Base-by-base conservation (phyloP, 2,888 invertebrate genomes). In the Opisthograptis luteolata region DNA sequence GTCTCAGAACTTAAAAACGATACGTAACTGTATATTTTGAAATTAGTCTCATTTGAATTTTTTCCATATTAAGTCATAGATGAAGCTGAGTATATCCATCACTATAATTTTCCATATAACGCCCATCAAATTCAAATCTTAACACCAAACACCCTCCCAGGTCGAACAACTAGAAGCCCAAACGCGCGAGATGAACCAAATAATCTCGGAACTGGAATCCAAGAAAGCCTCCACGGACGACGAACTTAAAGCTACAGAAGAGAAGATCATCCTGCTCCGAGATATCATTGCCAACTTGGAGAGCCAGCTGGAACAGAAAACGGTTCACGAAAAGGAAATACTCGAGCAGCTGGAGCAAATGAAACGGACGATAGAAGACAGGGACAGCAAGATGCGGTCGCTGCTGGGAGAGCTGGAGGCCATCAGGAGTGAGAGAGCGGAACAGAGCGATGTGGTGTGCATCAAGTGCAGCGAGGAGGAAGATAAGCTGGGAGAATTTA, bases 281-380 rank as follows among this genome's bases (percentile, higher is more conserved):
- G 96, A 97, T 49, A 94, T 96, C 41, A 95, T 97, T 41, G 89
- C 93, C 0, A 95, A 95, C 60, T 80, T 96, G 27, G 97, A 97
- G 73, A 86, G 87, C 0, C 96, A 97, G 72, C 81, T 96, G 0
- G 95, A 96, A 72, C 86, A 91, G 7, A 95, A 95, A 71, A 85
- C 91, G 0, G 80, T 90, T 0, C 92, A 92, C 34, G 96, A 96
- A 70, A 76, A 81, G 0, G 92, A 93, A 43, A 90, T 94, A 22
- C 79, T 93, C 48, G 87, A 86, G 60, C 93, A 95, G 73, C 89
- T 93, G 13, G 87, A 91, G 43, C 86, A 91, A 44, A 87, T 93
- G 77, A 91, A 87, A 63, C 79, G 81, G 31, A 87, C 93, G 0
- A 91, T 93, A 46, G 88, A 92, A 1, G 92, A 92, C 5, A 86